Evolutionary conservation across 2,888 invertebrate species (phyloP).

Genomic region (Lithodes maja): DNA sequence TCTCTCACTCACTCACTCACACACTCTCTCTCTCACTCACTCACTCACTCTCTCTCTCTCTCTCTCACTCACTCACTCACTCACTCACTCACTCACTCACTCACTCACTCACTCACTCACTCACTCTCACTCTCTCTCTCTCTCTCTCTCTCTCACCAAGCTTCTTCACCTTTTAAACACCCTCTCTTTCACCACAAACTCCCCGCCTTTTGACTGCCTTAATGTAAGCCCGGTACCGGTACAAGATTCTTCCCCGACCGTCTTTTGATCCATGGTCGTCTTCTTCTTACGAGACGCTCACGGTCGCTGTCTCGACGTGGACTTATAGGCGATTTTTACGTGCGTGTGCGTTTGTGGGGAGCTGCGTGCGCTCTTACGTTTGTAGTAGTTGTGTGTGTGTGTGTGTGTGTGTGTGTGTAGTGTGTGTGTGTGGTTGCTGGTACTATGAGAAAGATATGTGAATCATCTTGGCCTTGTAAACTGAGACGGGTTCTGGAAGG

Average conservation of each 20-base stretch:
- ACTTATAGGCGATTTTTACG: neutral
- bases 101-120: neutral
- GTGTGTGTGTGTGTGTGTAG: neutral
- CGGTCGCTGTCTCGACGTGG: neutral
- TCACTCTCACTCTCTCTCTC: neutral
- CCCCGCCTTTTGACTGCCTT: too few species aligned
- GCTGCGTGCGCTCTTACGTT: too few species aligned
- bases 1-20: conserved; percentile 9
- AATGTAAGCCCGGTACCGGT: too few species aligned
- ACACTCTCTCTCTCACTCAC: conserved; percentile 8
- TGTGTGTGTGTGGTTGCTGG: neutral
- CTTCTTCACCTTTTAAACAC: neutral
- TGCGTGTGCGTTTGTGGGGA: too few species aligned
- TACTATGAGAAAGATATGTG: neutral
- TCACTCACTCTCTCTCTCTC: conserved; percentile 35
- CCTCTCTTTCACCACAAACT: too few species aligned
- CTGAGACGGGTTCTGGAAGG: neutral
- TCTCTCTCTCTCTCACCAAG: neutral
- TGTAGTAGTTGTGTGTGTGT: neutral
- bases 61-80: neutral
- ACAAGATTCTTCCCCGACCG: too few species aligned
- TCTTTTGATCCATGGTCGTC: conserved; percentile 21
- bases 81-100: neutral
- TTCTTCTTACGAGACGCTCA: conserved; percentile 11
- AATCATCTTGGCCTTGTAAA: neutral